Percentiles rank a stretch among this genome's conserved stretches.
Conservation (phyloP, 2,113 vertebrate species). For the Anser cygnoides region DNA sequence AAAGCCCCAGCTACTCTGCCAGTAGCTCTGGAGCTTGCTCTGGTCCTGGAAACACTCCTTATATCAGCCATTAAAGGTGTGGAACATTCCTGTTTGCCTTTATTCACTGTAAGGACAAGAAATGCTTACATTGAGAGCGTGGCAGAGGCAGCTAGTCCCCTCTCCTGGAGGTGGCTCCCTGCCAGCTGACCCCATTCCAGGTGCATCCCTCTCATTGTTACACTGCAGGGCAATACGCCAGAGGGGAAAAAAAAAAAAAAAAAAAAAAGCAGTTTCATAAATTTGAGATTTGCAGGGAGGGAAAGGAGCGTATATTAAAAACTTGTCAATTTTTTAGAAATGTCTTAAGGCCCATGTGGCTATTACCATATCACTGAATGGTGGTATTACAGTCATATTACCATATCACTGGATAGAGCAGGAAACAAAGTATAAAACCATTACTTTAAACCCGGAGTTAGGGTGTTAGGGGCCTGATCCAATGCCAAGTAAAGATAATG, state of each 20-base stretch:
- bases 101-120: background rate
- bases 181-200: background rate
- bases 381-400: background rate
- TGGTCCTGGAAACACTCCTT: background rate
- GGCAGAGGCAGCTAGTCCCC: background rate
- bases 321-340: background rate
- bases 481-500: conserved; percentile 33
- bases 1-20: background rate
- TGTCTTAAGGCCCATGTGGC: background rate
- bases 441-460: conserved; percentile 21
- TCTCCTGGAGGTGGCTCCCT: background rate
- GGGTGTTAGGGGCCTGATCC: conserved; percentile 27
- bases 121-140: background rate
- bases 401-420: background rate
- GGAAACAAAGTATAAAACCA: conserved; percentile 6
- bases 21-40: background rate
- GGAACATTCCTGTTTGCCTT: background rate
- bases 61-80: background rate
- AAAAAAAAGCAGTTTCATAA: background rate
- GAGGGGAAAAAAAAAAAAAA: background rate
- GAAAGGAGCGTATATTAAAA: background rate
- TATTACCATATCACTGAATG: background rate
- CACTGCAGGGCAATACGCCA: background rate
- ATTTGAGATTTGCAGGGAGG: background rate
- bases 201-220: background rate